Evolutionary conservation across 2,888 invertebrate genomes (phyloP), one percentile per base, ranked within the genome.

Genomic region (Tuta absoluta): DNA sequence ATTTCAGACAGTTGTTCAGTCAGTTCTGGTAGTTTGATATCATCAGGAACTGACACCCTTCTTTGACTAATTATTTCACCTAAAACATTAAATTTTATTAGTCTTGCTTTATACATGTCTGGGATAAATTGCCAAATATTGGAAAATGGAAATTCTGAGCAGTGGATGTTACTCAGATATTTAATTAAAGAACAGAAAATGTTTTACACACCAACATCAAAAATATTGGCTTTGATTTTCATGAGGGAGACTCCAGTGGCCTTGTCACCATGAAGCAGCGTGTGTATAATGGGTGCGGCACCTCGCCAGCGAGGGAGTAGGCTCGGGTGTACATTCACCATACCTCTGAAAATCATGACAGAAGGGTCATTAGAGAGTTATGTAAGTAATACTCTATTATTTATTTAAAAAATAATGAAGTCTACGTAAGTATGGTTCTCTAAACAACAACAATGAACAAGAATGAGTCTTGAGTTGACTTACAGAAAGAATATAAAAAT

Each of bases 251-350:
- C 93, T 38, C 98, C 98, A 10, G 98, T 96, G 70, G 92, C 87
- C 12, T 81, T 77, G 80, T 98, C 98, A 12, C 97, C 97, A 81
- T 96, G 94, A 74, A 97, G 93, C 62, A 99, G 87, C 0, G 98
- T 94, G 85, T 98, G 94, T 63, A 96, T 94, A 59, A 98, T 95
- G 0, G 99, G 99, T 0, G 98, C 96, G 11, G 98, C 97, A 7
- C 99, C 99, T 72, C 98, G 92, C 97, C 98, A 98, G 64, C 95
- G 92, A 0, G 99, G 99, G 68, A 99, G 86, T 60, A 98, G 84
- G 86, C 98, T 98, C 0, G 96, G 97, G 85, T 99, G 99, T 0
- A 98, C 95, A 91, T 99, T 99, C 38, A 98, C 90, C 92, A 98
- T 97, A 28, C 98, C 98, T 75, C 96, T 97, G 38, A 14, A 60